These are phyloP conservation scores for Drosophila takahashii DNA, from an alignment of 1,140 invertebrate genomes.

Conservation along the genomic window DNA sequence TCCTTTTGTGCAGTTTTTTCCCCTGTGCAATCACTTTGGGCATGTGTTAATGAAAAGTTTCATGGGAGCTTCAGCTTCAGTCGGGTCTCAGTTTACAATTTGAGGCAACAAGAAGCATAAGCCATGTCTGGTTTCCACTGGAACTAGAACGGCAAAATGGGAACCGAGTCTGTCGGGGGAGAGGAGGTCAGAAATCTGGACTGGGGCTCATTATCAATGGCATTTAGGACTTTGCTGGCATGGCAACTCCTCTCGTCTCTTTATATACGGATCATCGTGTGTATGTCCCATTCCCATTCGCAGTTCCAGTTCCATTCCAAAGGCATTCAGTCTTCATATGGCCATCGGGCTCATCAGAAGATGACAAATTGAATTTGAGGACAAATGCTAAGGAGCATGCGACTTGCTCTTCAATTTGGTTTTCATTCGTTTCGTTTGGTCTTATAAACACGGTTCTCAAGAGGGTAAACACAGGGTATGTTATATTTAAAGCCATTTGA, in stretches of 20 bases:
- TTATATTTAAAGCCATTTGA: neutral
- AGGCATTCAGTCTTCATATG: slow-evolving; percentile 31
- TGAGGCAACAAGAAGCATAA: slow-evolving; percentile 33
- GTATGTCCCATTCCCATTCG: slow-evolving; percentile 1
- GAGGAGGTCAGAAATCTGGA: neutral
- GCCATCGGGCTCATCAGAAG: slow-evolving; percentile 40
- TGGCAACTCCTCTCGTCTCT: slow-evolving; percentile 40
- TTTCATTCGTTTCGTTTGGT: neutral
- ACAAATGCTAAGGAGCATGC: slow-evolving; percentile 6
- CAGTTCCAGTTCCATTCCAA: slow-evolving; percentile 4
- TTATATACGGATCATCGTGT: slow-evolving; percentile 7
- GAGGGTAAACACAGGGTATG: neutral
- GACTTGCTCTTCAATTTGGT: neutral
- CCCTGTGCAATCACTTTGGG: slow-evolving; percentile 20
- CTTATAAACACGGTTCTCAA: neutral
- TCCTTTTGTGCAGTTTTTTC: slow-evolving; percentile 2
- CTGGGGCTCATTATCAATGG: slow-evolving; percentile 51
- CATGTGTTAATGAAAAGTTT: slow-evolving; percentile 56
- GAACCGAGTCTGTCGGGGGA: neutral
- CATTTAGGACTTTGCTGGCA: slow-evolving; percentile 47
- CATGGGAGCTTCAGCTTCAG: neutral
- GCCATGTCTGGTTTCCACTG: slow-evolving; percentile 11
- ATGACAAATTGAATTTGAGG: slow-evolving; percentile 41
- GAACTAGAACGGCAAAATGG: neutral
- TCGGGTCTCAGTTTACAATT: slow-evolving; percentile 31